Evolutionary conservation across 1,140 invertebrate genomes (phyloP).

Genomic region (Ostrea edulis): DNA sequence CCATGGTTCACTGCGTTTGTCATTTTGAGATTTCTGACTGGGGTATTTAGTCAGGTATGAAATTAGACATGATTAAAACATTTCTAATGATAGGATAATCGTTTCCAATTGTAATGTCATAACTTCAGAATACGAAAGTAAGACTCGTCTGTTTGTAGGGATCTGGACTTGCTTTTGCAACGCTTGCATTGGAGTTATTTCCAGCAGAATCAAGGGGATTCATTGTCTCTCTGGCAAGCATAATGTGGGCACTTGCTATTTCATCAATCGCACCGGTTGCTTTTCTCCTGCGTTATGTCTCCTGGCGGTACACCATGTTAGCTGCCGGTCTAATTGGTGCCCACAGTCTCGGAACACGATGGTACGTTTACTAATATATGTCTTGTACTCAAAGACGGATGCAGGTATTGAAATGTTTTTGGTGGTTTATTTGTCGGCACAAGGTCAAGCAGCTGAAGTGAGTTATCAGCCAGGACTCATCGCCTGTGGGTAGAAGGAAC

Average conservation of each 20-base stretch:
- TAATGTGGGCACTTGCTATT: slow-evolving; percentile 42
- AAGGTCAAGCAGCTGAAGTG: no score
- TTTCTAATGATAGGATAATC: no score
- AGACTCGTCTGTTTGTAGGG: slow-evolving; percentile 43
- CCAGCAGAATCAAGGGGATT: slow-evolving; percentile 37
- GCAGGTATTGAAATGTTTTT: no score
- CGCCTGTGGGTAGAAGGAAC: no score
- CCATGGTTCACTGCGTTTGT: slow-evolving; percentile 32
- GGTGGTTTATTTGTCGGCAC: no score
- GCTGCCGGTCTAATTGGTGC: neutral
- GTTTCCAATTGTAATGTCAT: no score
- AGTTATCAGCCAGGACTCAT: no score
- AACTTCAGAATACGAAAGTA: no score
- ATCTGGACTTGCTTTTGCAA: slow-evolving; percentile 41
- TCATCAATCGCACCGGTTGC: slow-evolving; percentile 43
- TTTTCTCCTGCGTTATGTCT: slow-evolving; percentile 46
- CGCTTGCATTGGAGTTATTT: slow-evolving; percentile 54
- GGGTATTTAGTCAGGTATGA: slow-evolving; percentile 44
- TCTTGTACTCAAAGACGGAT: neutral
- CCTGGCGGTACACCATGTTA: slow-evolving; percentile 57
- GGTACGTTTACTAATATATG: slow-evolving; percentile 36
- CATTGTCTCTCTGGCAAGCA: slow-evolving; percentile 6
- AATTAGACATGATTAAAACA: neutral
- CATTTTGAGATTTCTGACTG: slow-evolving; percentile 37
- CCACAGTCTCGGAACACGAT: slow-evolving; percentile 45